These are phyloP conservation scores for Scaptomyza hsui DNA, from an alignment of 1,140 invertebrate genomes.

Conservation along the genomic window DNA sequence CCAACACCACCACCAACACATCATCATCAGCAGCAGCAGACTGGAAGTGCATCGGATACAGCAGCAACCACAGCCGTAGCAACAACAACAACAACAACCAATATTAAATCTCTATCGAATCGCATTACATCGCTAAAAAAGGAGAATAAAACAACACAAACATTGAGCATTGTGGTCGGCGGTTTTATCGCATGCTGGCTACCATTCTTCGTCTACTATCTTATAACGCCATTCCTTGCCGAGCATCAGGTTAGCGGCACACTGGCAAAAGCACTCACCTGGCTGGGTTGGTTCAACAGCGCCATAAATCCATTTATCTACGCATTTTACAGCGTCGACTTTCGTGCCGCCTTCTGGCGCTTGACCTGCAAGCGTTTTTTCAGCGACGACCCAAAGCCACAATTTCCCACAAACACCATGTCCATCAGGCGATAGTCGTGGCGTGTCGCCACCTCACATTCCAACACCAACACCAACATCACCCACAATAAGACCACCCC, in stretches of 20 bases:
- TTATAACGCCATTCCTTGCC: conserved; percentile 90
- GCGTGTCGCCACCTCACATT: conserved; percentile 1
- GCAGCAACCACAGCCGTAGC: conserved; percentile 20
- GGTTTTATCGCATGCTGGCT: conserved; percentile 96
- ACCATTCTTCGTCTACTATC: conserved; percentile 94
- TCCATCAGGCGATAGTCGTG: conserved; percentile 78
- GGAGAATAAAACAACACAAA: conserved; percentile 95
- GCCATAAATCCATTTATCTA: conserved; percentile 95
- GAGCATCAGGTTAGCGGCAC: conserved; percentile 86
- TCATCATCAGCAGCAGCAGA: conserved; percentile 22
- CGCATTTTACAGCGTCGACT: conserved; percentile 94
- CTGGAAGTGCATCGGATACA: neutral
- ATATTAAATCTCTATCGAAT: conserved; percentile 80
- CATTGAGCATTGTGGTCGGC: conserved; percentile 95
- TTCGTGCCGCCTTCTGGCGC: conserved; percentile 93
- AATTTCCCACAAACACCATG: conserved; percentile 81
- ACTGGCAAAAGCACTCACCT: conserved; percentile 92
- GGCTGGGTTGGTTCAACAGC: conserved; percentile 97
- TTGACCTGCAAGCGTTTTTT: conserved; percentile 87
- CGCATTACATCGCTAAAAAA: conserved; percentile 88
- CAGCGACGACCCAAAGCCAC: conserved; percentile 69
- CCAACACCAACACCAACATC: neutral
- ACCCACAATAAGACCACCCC: no score
- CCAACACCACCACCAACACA: conserved; percentile 37
- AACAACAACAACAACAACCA: conserved; percentile 27